Conservation (phyloP, 2,113 vertebrate genomes). For the Thomomys bottae region DNA sequence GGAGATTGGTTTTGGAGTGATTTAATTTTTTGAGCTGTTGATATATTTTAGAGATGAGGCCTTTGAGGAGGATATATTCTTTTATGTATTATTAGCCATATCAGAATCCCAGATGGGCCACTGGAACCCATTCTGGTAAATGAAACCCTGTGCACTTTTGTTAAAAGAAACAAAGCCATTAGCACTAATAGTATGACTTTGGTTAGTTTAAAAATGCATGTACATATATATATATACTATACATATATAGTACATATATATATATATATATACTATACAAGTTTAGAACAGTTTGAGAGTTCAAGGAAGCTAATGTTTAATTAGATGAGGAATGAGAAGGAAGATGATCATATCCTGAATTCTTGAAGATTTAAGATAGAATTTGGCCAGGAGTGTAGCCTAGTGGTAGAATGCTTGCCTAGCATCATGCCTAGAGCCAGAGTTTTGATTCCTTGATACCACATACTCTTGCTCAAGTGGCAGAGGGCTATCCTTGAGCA, state of each 20-base stretch:
- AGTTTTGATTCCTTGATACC: too few relatives aligned
- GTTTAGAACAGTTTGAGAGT: background rate
- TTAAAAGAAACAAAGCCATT: background rate
- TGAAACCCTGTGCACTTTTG: background rate
- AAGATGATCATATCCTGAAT: background rate
- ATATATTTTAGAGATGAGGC: too few relatives aligned
- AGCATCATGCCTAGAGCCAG: too few relatives aligned
- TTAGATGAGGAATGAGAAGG: background rate
- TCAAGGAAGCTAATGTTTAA: background rate
- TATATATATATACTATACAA: background rate
- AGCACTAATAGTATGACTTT: background rate
- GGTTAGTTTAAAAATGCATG: background rate
- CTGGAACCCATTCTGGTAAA: background rate
- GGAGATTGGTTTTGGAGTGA: too few relatives aligned
- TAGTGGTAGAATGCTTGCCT: too few relatives aligned
- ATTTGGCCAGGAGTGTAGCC: too few relatives aligned
- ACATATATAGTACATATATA: background rate
- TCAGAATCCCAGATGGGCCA: background rate
- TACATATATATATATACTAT: background rate
- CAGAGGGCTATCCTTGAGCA: too few relatives aligned
- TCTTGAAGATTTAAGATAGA: background rate
- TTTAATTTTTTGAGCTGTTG: too few relatives aligned
- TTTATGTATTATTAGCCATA: background rate
- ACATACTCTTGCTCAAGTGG: too few relatives aligned
- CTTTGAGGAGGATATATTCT: background rate